phyloP scores from a whole-genome alignment of 53 echinoderm and acorn worm genomes.

The Temnopleurus reevesii region DNA sequence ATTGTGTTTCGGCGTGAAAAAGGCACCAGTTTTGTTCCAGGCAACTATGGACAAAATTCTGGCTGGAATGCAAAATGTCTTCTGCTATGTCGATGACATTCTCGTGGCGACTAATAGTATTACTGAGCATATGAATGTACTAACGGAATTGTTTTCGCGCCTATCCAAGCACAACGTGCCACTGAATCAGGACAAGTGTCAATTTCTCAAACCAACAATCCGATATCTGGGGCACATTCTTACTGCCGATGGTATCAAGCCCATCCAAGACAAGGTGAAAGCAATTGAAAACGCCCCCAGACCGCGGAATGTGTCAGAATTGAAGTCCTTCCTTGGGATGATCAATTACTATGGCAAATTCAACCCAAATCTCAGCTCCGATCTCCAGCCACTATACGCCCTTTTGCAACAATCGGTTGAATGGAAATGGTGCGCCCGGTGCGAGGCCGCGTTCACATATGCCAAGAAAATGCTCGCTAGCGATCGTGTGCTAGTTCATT shows the following conservation, averaged over 20 bases:
- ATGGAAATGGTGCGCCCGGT: slow-evolving; percentile 65
- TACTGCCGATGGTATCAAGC: slow-evolving; percentile 10
- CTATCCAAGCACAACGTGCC: slow-evolving; percentile 33
- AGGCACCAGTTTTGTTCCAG: slow-evolving; percentile 52
- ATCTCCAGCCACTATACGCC: slow-evolving; percentile 64
- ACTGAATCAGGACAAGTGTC: slow-evolving; percentile 2
- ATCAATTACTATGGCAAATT: slow-evolving; percentile 57
- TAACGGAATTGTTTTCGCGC: neutral
- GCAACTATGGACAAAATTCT: slow-evolving; percentile 56
- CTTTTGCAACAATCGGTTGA: slow-evolving; percentile 31
- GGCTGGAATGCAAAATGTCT: neutral
- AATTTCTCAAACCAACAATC: neutral
- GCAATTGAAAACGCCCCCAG: slow-evolving; percentile 67
- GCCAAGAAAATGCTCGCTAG: slow-evolving; percentile 26
- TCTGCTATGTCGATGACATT: slow-evolving; percentile 52
- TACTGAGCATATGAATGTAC: slow-evolving; percentile 19
- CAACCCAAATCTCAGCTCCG: slow-evolving; percentile 54
- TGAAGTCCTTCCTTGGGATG: slow-evolving; percentile 58
- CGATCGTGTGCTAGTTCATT: slow-evolving; percentile 49
- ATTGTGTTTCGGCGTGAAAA: slow-evolving; percentile 52
- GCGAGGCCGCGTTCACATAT: slow-evolving; percentile 52
- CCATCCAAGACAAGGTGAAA: slow-evolving; percentile 58
- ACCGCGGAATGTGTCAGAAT: slow-evolving; percentile 63
- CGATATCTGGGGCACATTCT: slow-evolving; percentile 47
- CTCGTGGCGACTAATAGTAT: slow-evolving; percentile 41